phyloP scores from a whole-genome alignment of 2,888 invertebrate species.

The Quadroppia sp. region DNA sequence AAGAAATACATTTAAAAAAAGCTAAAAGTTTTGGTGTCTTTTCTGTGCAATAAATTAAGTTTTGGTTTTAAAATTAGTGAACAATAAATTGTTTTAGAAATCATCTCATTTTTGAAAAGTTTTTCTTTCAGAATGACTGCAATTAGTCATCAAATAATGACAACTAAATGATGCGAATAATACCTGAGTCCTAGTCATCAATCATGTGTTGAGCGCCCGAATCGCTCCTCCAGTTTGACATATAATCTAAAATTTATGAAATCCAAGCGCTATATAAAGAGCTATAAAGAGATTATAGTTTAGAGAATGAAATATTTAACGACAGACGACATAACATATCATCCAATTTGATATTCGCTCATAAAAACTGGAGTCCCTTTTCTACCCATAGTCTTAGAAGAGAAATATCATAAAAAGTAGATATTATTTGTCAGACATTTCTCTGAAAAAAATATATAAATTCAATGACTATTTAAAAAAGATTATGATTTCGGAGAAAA shows the following conservation, averaged over 20 bases:
- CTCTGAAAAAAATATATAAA: not conserved
- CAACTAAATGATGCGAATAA: slow-evolving; percentile 21
- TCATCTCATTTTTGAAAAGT: too few species aligned
- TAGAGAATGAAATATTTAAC: slow-evolving; percentile 17
- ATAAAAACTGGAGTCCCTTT: not conserved
- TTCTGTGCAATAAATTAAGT: not conserved
- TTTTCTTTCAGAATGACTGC: too few species aligned
- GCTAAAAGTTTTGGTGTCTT: not conserved
- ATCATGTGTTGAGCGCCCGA: not conserved
- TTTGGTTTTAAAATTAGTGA: not conserved
- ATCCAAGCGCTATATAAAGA: not conserved
- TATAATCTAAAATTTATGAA: slow-evolving; percentile 16
- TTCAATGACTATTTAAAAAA: not conserved
- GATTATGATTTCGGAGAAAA: not conserved
- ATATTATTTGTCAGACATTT: not conserved
- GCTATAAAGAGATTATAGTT: not conserved
- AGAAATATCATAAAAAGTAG: slow-evolving; percentile 10
- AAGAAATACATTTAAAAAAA: not conserved
- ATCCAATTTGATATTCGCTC: slow-evolving; percentile 18
- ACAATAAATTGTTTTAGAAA: not conserved
- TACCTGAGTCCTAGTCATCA: not conserved
- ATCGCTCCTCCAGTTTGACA: not conserved
- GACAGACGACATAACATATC: slow-evolving; percentile 4
- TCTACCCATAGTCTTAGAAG: not conserved
- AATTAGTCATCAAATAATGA: slow-evolving; percentile 28